Base-by-base conservation (phyloP, 2,797 vertebrate genomes). In the Artibeus jamaicensis region DNA sequence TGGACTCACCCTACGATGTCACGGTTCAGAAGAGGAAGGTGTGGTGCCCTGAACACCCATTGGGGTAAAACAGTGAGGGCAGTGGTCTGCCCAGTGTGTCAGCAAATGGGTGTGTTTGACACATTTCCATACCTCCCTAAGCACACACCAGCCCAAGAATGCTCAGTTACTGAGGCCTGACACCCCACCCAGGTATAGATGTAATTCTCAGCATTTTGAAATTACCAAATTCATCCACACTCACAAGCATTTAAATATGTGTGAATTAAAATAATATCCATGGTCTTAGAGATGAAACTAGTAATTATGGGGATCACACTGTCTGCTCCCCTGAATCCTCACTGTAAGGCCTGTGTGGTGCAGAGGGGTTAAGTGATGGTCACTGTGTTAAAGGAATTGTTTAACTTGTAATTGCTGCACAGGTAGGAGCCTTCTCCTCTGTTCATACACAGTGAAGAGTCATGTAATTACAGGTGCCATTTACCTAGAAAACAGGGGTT, bases 341-440 rank as follows among this genome's bases (percentile, higher is more conserved):
- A 6, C 50, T 24, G 12, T 65, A 37, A 42, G 46, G 16, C 22
- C 34, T 6, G 4, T 46, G 9, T 2, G 18, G 37, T 44, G 44
- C 44, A n/a, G 37, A 3, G 32, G 68, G 78, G 78, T 84, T 32
- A 88, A 42, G 42, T 65, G 14, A 9, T 67, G 65, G 70, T 22
- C 19, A 71, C 73, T 85, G 15, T 65, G 44, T 53, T n/a, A 18
- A 88, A 88, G 78, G 90, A 55, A 16, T 26, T n/a, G 8, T 85
- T 70, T 84, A 79, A 50, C 14, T 68, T 76, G 5, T 67, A 22
- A 71, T 65, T 85, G 9, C 2, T n/a, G 18, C 44, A 44, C 9
- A 44, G 44, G 44, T 44, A 44, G 2, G 8, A 44, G 44, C 44
- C 44, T 44, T 44, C 3, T 18, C 34, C 10, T 24, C 8, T 10